Evolutionary conservation across 1,140 invertebrate genomes (phyloP).

Genomic region (Neelides sp.): DNA sequence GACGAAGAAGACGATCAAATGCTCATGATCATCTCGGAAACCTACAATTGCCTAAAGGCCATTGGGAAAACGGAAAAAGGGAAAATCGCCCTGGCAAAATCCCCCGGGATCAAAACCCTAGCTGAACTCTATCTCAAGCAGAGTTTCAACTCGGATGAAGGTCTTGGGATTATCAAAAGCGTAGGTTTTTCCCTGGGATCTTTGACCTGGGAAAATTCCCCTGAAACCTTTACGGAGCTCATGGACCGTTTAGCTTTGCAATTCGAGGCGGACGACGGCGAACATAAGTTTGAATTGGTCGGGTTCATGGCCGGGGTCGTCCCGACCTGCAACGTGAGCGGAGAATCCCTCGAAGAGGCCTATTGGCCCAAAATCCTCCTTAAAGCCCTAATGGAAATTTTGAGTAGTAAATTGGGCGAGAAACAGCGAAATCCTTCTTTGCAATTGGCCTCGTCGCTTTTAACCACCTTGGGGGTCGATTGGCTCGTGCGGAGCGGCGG

Average conservation of each 20-base stretch:
- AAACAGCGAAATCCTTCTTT: slow-evolving; percentile 75
- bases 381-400: slow-evolving; percentile 63
- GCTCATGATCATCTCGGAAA: slow-evolving; percentile 66
- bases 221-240: slow-evolving; percentile 63
- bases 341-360: slow-evolving; percentile 48
- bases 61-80: slow-evolving; percentile 59
- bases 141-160: slow-evolving; percentile 74
- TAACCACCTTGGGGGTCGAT: slow-evolving; percentile 69
- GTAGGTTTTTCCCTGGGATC: slow-evolving; percentile 43
- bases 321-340: slow-evolving; percentile 46
- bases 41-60: slow-evolving; percentile 66
- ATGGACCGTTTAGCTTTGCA: slow-evolving; percentile 70
- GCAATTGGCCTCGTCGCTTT: slow-evolving; percentile 60
- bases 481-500: slow-evolving; percentile 56
- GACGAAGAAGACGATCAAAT: slow-evolving; percentile 63
- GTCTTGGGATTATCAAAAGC: slow-evolving; percentile 56
- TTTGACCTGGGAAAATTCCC: slow-evolving; percentile 50
- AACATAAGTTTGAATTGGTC: slow-evolving; percentile 75
- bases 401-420: slow-evolving; percentile 72
- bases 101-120: slow-evolving; percentile 63
- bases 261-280: slow-evolving; percentile 72
- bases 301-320: slow-evolving; percentile 58
- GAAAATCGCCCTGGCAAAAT: slow-evolving; percentile 57
- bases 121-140: slow-evolving; percentile 69
- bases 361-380: slow-evolving; percentile 64